Evolutionary conservation across 2,113 vertebrate species (phyloP).

Genomic region (Tylochromis polylepis): DNA sequence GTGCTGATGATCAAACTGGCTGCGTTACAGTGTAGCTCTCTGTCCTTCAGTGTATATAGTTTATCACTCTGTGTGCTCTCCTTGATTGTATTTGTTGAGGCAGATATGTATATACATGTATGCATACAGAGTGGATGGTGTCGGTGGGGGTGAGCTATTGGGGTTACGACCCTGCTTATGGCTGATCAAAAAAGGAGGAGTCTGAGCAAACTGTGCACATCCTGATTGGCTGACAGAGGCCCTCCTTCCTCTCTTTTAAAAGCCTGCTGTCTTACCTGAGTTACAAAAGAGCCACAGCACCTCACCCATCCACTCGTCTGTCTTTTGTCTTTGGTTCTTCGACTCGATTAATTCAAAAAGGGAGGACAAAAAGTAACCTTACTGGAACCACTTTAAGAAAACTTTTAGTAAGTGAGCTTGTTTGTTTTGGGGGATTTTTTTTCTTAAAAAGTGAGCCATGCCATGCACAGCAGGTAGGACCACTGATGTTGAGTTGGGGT

Average conservation of each 20-base stretch:
- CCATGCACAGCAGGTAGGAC: background rate
- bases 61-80: background rate
- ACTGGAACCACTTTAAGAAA: background rate
- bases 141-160: background rate
- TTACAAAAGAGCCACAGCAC: slow-evolving; percentile 42
- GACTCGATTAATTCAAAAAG: background rate
- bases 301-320: background rate
- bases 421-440: background rate
- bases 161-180: background rate
- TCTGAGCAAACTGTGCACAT: background rate
- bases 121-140: background rate
- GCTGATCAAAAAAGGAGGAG: background rate
- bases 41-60: background rate
- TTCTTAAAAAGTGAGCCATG: background rate
- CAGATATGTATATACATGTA: background rate
- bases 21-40: background rate
- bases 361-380: background rate
- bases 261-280: slow-evolving; percentile 55
- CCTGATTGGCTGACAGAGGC: slow-evolving; percentile 59
- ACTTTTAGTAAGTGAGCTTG: slow-evolving; percentile 30
- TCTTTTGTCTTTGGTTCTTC: background rate
- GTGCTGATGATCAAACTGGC: background rate
- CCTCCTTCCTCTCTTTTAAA: slow-evolving; percentile 69
- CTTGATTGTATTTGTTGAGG: background rate
- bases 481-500: background rate